A percentile compares a stretch with the other conserved stretches of the same genome.
Evolutionary conservation across 2,888 invertebrate species (phyloP).

Genomic region (Caenorhabditis wallacei): DNA sequence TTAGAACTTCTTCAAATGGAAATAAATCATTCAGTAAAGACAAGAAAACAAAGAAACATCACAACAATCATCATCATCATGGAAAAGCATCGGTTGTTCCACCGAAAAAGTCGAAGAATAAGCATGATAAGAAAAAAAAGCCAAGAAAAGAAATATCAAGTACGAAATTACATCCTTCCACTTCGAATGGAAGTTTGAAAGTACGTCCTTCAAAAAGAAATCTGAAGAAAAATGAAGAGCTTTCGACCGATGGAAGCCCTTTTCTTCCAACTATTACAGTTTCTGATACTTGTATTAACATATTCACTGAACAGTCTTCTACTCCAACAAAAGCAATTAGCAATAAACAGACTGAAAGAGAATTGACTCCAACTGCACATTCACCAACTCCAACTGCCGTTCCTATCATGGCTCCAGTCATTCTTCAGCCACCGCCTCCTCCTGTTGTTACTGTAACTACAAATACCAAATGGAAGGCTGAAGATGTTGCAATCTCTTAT

Average conservation of each 20-base stretch:
- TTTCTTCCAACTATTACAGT: conserved; percentile 12
- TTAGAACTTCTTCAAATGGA: neutral
- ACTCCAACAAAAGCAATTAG: conserved; percentile 11
- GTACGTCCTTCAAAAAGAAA: neutral
- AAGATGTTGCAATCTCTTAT: conserved; percentile 39
- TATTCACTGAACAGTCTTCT: conserved; percentile 7
- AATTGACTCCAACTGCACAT: conserved; percentile 4
- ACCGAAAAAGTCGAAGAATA: conserved; percentile 33
- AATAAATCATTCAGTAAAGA: conserved; percentile 10
- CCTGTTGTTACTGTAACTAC: conserved; percentile 1
- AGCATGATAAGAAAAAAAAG: conserved; percentile 15
- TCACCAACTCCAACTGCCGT: conserved; percentile 19
- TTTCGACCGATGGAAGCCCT: conserved; percentile 2
- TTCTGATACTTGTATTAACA: conserved; percentile 27
- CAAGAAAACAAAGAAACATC: conserved; percentile 25
- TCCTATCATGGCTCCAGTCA: neutral
- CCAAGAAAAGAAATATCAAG: conserved; percentile 21
- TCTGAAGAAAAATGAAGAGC: conserved; percentile 1
- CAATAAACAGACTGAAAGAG: neutral
- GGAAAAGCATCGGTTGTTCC: conserved; percentile 17
- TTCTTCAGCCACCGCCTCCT: neutral
- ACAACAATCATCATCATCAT: conserved; percentile 13
- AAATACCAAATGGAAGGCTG: conserved; percentile 36
- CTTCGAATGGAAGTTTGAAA: conserved; percentile 26
- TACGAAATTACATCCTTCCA: conserved; percentile 6